Evolutionary conservation across 2,888 invertebrate genomes (phyloP).

Genomic region (Euzetes globulus): DNA sequence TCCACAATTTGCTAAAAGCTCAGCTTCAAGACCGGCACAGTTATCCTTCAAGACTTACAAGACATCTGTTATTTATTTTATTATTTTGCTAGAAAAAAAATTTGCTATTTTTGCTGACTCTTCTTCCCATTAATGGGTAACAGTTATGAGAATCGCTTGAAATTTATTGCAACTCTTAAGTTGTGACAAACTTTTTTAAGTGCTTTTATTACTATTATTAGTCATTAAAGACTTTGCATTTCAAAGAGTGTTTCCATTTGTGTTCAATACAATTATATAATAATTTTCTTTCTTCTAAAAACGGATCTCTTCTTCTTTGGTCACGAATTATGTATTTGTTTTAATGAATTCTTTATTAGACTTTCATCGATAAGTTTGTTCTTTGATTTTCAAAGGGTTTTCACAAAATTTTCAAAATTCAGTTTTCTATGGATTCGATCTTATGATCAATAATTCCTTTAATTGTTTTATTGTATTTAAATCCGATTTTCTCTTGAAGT

Average conservation of each 20-base stretch:
- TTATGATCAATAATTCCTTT: too few species aligned
- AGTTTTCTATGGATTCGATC: not conserved
- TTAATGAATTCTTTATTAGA: not conserved
- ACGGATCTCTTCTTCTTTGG: not conserved
- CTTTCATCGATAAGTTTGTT: not conserved
- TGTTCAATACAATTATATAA: not conserved
- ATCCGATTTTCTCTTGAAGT: too few species aligned
- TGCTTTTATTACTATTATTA: too few species aligned
- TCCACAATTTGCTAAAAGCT: not conserved
- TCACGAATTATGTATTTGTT: not conserved
- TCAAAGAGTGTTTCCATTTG: not conserved
- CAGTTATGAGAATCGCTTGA: not conserved
- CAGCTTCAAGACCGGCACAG: not conserved
- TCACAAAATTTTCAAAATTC: not conserved
- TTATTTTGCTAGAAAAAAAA: not conserved
- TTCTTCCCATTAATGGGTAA: not conserved
- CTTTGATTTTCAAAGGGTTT: not conserved
- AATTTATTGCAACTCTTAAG: too few species aligned
- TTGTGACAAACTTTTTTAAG: too few species aligned
- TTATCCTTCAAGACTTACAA: not conserved
- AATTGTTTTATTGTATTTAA: too few species aligned
- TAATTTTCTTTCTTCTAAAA: too few species aligned
- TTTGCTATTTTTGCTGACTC: not conserved
- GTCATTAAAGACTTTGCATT: too few species aligned
- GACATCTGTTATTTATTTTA: conserved; percentile 5